Conservation (phyloP, 2,113 vertebrate genomes). For the Pelmatolapia mariae region DNA sequence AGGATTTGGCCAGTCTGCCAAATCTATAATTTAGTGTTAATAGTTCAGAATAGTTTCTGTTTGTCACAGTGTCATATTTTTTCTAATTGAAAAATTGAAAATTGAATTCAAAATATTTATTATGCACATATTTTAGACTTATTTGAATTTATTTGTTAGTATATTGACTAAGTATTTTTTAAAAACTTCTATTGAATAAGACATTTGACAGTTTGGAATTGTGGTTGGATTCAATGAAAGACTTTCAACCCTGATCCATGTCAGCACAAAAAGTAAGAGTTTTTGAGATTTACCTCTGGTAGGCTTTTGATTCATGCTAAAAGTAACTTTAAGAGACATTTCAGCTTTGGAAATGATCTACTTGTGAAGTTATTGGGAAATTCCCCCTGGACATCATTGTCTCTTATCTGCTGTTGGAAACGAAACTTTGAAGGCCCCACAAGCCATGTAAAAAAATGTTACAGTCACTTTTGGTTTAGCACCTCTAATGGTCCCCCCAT, state of each 20-base stretch:
- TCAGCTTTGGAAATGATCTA: background rate
- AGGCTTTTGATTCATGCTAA: background rate
- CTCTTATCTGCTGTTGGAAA: background rate
- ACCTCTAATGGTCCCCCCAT: slow-evolving; percentile 23
- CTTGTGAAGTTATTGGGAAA: background rate
- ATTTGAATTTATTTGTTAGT: background rate
- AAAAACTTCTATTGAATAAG: background rate
- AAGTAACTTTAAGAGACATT: background rate
- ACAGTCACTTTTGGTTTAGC: slow-evolving; percentile 14
- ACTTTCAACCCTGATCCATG: background rate
- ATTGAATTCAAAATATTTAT: background rate
- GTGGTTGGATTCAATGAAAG: accelerated
- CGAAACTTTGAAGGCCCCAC: slow-evolving; percentile 6
- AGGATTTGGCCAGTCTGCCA: accelerated
- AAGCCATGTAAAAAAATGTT: slow-evolving; percentile 1
- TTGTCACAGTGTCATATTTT: background rate
- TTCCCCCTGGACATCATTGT: background rate
- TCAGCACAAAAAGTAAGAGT: accelerated
- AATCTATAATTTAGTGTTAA: background rate
- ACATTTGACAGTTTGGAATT: background rate
- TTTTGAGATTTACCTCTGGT: background rate
- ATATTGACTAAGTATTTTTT: background rate
- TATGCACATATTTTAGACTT: accelerated
- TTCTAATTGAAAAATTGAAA: background rate
- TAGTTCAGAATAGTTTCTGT: background rate